Evolutionary conservation across 2,113 vertebrate species (phyloP), one percentile per base, ranked within the genome.

Genomic region (Xenus cinereus): DNA sequence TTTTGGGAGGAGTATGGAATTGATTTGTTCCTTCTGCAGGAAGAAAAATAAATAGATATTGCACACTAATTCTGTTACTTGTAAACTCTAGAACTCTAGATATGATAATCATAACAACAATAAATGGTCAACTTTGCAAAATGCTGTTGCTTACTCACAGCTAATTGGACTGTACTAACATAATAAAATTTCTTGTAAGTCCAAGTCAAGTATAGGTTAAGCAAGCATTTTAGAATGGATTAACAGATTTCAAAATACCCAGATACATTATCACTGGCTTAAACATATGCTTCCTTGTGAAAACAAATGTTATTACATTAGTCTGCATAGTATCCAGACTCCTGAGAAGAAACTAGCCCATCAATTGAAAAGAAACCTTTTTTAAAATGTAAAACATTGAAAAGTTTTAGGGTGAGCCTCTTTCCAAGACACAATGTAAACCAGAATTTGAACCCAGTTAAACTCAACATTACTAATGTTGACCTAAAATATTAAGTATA

Each of bases 141-240:
- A 81, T 78, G 19, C 33, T 78, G 35, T 76, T 94, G 51, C 62
- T 83, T 93, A 63, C 51, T 91, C 54, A 67, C 39, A 79, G 60
- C 37, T 88, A 84, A 87, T 35, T 85, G 57, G 41, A 41, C 26
- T 87, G 32, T 76, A 69, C 68, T 23, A 68, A 54, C 21, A 22
- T 32, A 75, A 95, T 82, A 94, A 95, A 89, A 95, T 85, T 82
- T 87, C 57, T 71, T 83, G 41, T 89, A 87, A 94, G 27, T 21
- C 59, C 59, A 83, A 79, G 89, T 94, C 89, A 96, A 91, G 78
- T 77, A 45, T 16, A 87, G 89, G 84, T 93, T 81, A 95, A 92
- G 67, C 28, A 89, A 92, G 74, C 37, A 69, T 91, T 91, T 91
- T 69, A 80, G 87, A 91, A 85, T 45, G 74, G 71, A 94, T 95